Evolutionary conservation across 2,113 vertebrate species (phyloP).

Genomic region (Merops nubicus): DNA sequence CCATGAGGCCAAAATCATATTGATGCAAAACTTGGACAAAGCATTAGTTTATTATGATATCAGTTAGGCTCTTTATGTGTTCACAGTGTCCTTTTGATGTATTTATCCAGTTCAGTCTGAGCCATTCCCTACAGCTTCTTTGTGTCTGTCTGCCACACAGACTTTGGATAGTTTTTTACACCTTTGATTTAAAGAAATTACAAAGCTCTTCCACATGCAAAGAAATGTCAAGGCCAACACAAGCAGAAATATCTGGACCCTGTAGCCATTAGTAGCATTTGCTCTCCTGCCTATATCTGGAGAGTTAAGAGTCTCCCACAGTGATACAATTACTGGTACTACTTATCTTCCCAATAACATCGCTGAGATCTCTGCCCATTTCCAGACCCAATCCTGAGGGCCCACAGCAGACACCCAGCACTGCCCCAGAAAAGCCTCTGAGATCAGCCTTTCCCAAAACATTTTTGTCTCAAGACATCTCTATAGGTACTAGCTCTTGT

Average conservation of each 20-base stretch:
- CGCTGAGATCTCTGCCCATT: not conserved
- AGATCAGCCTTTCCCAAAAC: not conserved
- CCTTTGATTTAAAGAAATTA: not conserved
- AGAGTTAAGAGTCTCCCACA: not conserved
- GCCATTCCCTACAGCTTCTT: not conserved
- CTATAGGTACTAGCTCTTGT: not conserved
- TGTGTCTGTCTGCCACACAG: not conserved
- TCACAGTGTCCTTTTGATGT: not conserved
- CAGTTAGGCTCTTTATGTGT: not conserved
- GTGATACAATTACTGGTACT: not conserved
- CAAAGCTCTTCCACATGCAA: not conserved
- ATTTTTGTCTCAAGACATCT: not conserved
- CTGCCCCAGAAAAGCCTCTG: not conserved
- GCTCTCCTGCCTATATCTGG: not conserved
- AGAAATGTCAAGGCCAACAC: not conserved
- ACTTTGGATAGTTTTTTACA: not conserved
- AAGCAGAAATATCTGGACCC: not conserved
- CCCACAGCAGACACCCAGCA: not conserved
- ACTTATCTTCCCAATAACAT: not conserved
- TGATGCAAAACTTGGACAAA: not conserved
- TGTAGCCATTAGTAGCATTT: not conserved
- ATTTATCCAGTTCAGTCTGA: not conserved
- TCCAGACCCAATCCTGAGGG: not conserved
- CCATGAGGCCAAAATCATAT: not conserved
- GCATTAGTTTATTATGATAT: not conserved